Conservation (phyloP, 2,113 vertebrate genomes). For the Mormyrus iriodes region DNA sequence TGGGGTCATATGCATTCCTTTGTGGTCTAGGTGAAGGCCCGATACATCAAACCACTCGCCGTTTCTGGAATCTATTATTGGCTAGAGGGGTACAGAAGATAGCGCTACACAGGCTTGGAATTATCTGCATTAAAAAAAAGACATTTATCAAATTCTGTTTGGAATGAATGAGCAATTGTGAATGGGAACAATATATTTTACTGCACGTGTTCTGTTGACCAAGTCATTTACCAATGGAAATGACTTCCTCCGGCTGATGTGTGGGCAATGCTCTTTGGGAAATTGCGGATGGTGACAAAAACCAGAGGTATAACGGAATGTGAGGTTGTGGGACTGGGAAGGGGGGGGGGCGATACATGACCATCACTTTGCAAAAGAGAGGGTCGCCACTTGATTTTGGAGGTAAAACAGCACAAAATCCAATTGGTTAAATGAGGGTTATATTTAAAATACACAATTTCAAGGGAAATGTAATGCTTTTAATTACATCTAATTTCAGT, state of each 20-base stretch:
- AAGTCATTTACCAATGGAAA: background rate
- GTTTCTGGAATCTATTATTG: conserved; percentile 7
- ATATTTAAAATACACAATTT: background rate
- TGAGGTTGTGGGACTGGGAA: background rate
- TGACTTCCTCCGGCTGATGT: background rate
- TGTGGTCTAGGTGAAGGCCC: background rate
- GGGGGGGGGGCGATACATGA: background rate
- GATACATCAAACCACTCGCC: background rate
- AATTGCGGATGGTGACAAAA: background rate
- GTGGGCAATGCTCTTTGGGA: background rate
- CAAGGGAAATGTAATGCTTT: background rate
- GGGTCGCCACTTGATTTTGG: background rate
- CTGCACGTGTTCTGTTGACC: background rate
- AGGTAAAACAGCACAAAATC: background rate
- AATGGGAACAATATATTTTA: background rate
- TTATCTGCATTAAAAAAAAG: background rate
- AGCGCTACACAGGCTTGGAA: background rate
- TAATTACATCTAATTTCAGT: background rate
- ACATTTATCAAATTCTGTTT: background rate
- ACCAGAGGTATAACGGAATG: conserved; percentile 3
- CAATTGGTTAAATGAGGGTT: background rate
- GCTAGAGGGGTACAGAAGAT: background rate
- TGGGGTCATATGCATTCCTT: conserved; percentile 20
- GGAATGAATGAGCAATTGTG: background rate
- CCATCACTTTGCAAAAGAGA: background rate